phyloP scores from a whole-genome alignment of 2,888 invertebrate genomes.

The Athrips mouffetella region DNA sequence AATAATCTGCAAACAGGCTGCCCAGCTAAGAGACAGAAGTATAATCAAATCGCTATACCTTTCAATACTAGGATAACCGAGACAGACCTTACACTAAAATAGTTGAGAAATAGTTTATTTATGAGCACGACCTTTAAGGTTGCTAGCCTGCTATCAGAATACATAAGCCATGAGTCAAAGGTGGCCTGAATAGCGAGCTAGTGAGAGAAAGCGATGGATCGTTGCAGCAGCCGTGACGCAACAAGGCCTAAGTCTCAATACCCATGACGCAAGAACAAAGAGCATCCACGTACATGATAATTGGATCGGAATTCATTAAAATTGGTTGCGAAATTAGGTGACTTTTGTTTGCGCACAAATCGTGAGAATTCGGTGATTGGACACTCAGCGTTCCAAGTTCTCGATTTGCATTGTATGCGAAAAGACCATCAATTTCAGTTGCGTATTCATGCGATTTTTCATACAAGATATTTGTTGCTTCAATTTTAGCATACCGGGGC shows the following conservation, averaged over 20 bases:
- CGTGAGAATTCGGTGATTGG: constrained; percentile 4
- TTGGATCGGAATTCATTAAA: constrained; percentile 35
- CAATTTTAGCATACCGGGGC: too few species aligned
- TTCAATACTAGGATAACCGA: background rate
- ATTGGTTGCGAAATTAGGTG: constrained; percentile 5
- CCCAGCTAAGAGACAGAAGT: too few species aligned
- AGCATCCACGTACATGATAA: constrained; percentile 36
- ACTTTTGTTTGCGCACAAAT: background rate
- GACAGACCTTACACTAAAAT: background rate
- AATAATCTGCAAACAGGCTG: too few species aligned
- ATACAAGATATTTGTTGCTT: too few species aligned
- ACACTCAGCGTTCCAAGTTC: background rate
- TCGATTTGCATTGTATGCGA: background rate
- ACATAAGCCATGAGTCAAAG: constrained; percentile 56
- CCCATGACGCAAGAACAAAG: constrained; percentile 37
- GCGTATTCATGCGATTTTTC: too few species aligned
- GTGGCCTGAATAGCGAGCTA: constrained; percentile 52
- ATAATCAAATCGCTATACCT: background rate
- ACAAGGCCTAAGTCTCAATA: constrained; percentile 38
- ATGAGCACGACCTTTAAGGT: constrained; percentile 51
- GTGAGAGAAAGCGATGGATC: constrained; percentile 71
- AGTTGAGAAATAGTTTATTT: constrained; percentile 38
- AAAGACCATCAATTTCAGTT: too few species aligned
- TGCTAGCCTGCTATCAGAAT: constrained; percentile 56
- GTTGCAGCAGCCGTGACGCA: constrained; percentile 53